Evolutionary conservation across 2,113 vertebrate genomes (phyloP), one percentile per base, ranked within the genome.

Genomic region (Azemiops feae): DNA sequence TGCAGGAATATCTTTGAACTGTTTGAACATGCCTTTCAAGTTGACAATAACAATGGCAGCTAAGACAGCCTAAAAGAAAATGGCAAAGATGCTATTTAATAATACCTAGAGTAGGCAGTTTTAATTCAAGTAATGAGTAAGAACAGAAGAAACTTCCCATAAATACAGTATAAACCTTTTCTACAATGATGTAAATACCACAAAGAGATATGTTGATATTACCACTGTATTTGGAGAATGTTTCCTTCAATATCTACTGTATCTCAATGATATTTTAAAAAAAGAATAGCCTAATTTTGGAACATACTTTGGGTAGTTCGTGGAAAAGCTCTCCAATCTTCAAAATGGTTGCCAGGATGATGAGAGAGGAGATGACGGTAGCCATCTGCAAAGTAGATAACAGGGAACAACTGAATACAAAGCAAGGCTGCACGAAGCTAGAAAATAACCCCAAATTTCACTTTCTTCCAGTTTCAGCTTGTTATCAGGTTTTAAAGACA

Each of bases 11-110:
- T 99, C 99, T 1, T 34, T 2, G 92, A 99, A 98, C 94, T 99
- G 99, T 96, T 97, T 98, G 97, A 99, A 96, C 98, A 99, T 99
- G n/a, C 99, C 98, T 5, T 99, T 98, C 90, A 99, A 97, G 96
- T 99, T 99, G 88, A 98, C 95, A 0, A 98, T 98, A 88, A 99
- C 98, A 90, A 98, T 98, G 57, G 98, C 98, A 20, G 99, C 96
- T 96, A 99, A 95, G 91, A 99, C 98, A 0, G 99, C 98, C 99
- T 99, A 97, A 39, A 95, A 94, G 86, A 94, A 60, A 94, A 90
- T 69, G 23, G n/a, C 92, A 58, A 39, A 91, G 89, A 57, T 25
- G 0, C 12, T 64, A 9, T 47, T 52, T 25, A 0, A 88, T 39
- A 55, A 52, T n/a, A 57, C 4, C 2, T 58, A 90, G 34, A 89